These are phyloP conservation scores for Drosophila neocordata DNA, from an alignment of 1,140 invertebrate species.

Conservation along the genomic window DNA sequence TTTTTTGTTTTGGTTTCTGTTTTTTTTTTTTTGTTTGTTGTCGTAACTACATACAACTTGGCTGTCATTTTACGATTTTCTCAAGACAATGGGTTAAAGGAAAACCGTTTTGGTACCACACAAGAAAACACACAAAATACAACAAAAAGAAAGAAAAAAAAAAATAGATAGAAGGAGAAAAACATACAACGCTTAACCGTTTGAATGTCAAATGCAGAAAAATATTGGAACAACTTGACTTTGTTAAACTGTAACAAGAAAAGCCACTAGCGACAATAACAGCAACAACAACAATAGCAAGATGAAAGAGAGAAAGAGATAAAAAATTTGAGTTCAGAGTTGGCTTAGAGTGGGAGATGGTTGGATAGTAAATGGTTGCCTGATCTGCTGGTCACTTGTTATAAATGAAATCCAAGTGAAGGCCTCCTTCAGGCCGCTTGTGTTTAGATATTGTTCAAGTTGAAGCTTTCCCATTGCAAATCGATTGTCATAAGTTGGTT, in stretches of 20 bases:
- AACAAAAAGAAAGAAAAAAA: constrained; percentile 24
- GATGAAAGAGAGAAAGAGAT: constrained; percentile 25
- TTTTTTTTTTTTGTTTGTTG: too few species aligned
- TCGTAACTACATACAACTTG: too few species aligned
- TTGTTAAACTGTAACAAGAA: constrained; percentile 59
- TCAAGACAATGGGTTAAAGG: constrained; percentile 48
- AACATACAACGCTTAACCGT: constrained; percentile 41
- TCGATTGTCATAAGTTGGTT: constrained; percentile 77
- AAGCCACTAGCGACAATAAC: constrained; percentile 61
- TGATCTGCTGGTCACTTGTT: constrained; percentile 63
- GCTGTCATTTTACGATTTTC: constrained; percentile 17
- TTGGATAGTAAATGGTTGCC: constrained; percentile 28
- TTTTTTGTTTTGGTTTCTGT: neutral
- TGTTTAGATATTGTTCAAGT: constrained; percentile 1
- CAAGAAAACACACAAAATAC: neutral
- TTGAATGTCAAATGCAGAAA: constrained; percentile 79
- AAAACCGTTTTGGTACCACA: constrained; percentile 52
- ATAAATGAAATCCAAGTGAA: constrained; percentile 62
- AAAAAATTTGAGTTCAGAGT: constrained; percentile 28
- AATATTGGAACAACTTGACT: constrained; percentile 78
- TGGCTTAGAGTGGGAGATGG: constrained; percentile 10
- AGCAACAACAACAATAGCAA: constrained; percentile 37
- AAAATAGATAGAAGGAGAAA: constrained; percentile 37
- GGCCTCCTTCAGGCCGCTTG: constrained; percentile 67
- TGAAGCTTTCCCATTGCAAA: constrained; percentile 70